These are phyloP conservation scores for Calyptomena viridis DNA, from an alignment of 2,113 vertebrate species.

Conservation along the genomic window DNA sequence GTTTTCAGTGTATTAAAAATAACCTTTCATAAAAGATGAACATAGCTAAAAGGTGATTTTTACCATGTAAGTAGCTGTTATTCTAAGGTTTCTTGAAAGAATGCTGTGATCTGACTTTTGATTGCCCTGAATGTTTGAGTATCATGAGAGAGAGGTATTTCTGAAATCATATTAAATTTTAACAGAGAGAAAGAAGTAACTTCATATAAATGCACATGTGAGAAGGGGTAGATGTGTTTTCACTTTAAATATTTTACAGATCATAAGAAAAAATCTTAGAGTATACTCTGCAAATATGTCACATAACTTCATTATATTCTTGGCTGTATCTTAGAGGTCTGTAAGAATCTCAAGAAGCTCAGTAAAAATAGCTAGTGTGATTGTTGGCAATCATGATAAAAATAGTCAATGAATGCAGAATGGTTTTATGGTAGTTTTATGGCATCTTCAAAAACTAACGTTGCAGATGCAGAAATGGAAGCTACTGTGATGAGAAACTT, in stretches of 20 bases:
- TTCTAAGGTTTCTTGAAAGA: background rate
- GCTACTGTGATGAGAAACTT: background rate
- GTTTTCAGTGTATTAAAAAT: background rate
- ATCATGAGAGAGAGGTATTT: background rate
- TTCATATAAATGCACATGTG: background rate
- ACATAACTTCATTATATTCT: background rate
- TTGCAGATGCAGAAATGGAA: background rate
- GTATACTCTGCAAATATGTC: background rate
- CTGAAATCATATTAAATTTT: background rate
- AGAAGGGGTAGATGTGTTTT: background rate
- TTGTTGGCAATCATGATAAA: background rate
- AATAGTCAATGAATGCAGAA: background rate
- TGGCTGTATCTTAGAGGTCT: background rate
- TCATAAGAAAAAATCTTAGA: background rate
- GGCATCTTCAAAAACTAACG: conserved; percentile 11
- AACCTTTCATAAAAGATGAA: background rate
- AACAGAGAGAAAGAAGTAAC: background rate
- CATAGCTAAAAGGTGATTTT: background rate
- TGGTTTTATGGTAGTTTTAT: background rate
- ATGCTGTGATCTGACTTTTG: background rate
- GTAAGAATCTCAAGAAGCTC: background rate
- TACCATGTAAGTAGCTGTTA: background rate
- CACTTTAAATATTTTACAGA: background rate
- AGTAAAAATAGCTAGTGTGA: background rate
- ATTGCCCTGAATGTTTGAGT: background rate